These are phyloP conservation scores for Lagothrix lagotricha DNA, from an alignment of 2,797 vertebrate genomes.

Conservation along the genomic window DNA sequence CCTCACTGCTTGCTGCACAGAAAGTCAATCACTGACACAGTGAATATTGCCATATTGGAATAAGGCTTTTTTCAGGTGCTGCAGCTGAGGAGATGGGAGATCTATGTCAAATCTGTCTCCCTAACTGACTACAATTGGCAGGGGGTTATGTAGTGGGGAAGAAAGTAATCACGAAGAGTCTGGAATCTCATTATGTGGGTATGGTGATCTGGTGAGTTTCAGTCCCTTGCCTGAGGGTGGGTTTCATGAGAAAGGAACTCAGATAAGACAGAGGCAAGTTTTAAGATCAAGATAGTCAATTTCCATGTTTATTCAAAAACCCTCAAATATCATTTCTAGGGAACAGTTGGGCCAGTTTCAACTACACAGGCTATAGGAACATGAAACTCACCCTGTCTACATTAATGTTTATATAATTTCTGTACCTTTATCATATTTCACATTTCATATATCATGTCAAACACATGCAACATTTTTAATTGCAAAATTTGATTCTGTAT, in stretches of 20 bases:
- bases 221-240: neutral
- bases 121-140: neutral
- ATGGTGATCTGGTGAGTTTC: neutral
- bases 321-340: neutral
- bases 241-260: neutral
- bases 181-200: neutral
- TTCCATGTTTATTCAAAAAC: neutral
- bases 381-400: neutral
- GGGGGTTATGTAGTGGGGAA: neutral
- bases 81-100: neutral
- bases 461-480: neutral
- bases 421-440: neutral
- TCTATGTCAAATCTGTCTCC: neutral
- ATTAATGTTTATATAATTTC: neutral
- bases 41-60: neutral
- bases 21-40: neutral
- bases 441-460: neutral
- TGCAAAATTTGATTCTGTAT: neutral
- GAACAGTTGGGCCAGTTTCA: neutral
- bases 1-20: neutral
- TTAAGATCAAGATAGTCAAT: neutral
- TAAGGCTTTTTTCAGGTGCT: neutral
- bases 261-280: neutral
- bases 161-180: neutral
- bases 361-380: accelerated